Evolutionary conservation across 35 echinoderm and acorn worm species (phyloP), one percentile per base, ranked within the genome.

Genomic region (Apostichopus parvimensis): DNA sequence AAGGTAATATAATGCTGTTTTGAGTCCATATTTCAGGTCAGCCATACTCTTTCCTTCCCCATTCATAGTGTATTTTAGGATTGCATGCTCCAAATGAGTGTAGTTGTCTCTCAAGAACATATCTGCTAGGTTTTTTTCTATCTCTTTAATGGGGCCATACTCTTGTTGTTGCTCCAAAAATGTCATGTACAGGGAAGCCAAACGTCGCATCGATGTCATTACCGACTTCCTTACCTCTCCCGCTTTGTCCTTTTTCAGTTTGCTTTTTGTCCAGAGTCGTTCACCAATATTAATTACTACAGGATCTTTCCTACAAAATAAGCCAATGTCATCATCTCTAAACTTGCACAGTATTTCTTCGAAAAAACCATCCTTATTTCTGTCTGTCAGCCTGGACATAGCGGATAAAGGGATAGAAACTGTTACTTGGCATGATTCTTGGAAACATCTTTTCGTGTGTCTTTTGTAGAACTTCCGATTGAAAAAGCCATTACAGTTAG

Each of bases 41-140:
- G 45, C 72, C 75, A 12, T 24, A 58, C 1, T 23, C 23, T 92
- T 61, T 20, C 77, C 53, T 14, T 13, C 10, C 57, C n/a, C 52
- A 22, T 91, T 89, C 60, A 64, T 58, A 34, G 82, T 88, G 66
- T 89, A 93, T 15, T 45, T 57, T 14, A 57, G 34, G 21, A 93
- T 75, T 28, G 84, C 92, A 17, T 55, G 9, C 71, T 93, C 92
- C 10, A 93, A 56, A 78, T 89, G 85, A 8, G 8, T 73, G 56
- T 89, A 93, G 54, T 89, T 93, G 8, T 53, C 58, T 57, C 91
- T 92, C 14, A 52, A n/a, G 57, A 92, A 92, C 21, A 92, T 56
- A 81, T 92, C 91, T 87, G 56, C 80, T 21, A 59, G 80, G 15
- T 56, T 86, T 70, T 70, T 54, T 60, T 61, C 78, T 54, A n/a